A percentile compares a stretch with the other conserved stretches of the same genome.
Conservation (phyloP, 2,113 vertebrate genomes). For the Lepus europaeus region DNA sequence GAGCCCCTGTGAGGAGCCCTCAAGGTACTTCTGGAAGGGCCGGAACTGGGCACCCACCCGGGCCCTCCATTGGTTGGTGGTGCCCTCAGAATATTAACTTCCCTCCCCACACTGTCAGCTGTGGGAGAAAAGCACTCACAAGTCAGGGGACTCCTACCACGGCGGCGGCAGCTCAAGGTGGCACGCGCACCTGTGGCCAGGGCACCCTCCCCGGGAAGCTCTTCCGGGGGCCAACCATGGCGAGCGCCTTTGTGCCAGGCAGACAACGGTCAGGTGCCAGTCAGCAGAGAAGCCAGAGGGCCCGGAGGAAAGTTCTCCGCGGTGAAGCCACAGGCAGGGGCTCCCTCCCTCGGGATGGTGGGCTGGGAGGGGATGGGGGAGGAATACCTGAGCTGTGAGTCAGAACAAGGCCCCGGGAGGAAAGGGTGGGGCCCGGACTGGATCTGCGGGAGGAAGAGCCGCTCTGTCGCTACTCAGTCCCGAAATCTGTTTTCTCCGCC, state of each 20-base stretch:
- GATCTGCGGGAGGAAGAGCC: slow-evolving; percentile 44
- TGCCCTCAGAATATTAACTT: not conserved
- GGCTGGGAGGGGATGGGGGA: not conserved
- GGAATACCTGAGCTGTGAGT: slow-evolving; percentile 43
- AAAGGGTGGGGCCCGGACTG: slow-evolving; percentile 54
- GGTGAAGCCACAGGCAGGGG: not conserved
- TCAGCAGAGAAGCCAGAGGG: not conserved
- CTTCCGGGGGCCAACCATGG: not conserved
- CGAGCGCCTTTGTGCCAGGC: not conserved
- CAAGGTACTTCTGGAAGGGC: not conserved
- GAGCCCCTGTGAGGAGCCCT: not conserved
- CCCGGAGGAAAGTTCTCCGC: not conserved
- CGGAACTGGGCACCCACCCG: not conserved
- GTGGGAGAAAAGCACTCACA: not conserved
- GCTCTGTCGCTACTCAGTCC: not conserved
- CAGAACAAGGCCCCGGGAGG: not conserved
- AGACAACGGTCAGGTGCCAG: not conserved
- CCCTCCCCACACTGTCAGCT: not conserved
- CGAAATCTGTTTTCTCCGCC: slow-evolving; percentile 52
- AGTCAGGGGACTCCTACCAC: not conserved
- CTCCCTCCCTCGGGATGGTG: not conserved
- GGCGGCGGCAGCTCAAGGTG: not conserved
- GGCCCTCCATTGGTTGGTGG: accelerated
- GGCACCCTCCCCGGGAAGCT: not conserved
- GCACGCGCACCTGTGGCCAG: not conserved